Conservation (phyloP, 1,140 invertebrate species). For the Sarcophaga peregrina region DNA sequence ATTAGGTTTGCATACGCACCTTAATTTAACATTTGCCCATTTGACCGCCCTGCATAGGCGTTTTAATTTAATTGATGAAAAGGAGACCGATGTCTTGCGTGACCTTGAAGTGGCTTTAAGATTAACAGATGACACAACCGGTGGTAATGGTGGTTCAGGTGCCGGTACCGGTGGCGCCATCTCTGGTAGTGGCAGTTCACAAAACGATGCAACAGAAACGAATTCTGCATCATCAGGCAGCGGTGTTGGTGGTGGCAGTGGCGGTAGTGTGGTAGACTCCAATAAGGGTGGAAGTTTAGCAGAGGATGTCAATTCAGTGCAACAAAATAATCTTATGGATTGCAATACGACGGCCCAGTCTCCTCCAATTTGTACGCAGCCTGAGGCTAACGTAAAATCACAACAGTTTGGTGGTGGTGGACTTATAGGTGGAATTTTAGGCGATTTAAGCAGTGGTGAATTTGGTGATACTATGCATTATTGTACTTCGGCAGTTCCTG, state of each 20-base stretch:
- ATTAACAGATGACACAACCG: constrained; percentile 68
- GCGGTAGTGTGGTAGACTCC: constrained; percentile 43
- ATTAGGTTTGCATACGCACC: constrained; percentile 91
- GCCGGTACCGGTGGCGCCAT: constrained; percentile 45
- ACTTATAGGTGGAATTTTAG: constrained; percentile 60
- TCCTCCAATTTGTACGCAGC: constrained; percentile 64
- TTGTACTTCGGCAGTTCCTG: constrained; percentile 62
- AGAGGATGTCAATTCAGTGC: constrained; percentile 49
- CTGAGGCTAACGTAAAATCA: constrained; percentile 54
- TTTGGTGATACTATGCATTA: constrained; percentile 65
- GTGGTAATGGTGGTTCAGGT: constrained; percentile 48
- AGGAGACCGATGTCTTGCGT: constrained; percentile 94
- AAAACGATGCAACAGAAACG: constrained; percentile 45
- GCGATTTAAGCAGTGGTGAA: constrained; percentile 63
- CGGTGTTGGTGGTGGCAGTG: constrained; percentile 1
- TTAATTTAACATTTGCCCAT: constrained; percentile 97
- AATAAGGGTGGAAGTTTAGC: not conserved
- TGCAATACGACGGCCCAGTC: constrained; percentile 57
- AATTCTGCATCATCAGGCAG: constrained; percentile 46
- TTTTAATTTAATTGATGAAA: constrained; percentile 93
- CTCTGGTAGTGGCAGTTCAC: constrained; percentile 37
- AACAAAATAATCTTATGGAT: constrained; percentile 59
- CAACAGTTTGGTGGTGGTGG: constrained; percentile 54
- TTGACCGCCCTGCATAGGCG: constrained; percentile 88
- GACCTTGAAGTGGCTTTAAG: constrained; percentile 83